phyloP scores from a whole-genome alignment of 2,888 invertebrate genomes.

The Nephrotoma flavescens region DNA sequence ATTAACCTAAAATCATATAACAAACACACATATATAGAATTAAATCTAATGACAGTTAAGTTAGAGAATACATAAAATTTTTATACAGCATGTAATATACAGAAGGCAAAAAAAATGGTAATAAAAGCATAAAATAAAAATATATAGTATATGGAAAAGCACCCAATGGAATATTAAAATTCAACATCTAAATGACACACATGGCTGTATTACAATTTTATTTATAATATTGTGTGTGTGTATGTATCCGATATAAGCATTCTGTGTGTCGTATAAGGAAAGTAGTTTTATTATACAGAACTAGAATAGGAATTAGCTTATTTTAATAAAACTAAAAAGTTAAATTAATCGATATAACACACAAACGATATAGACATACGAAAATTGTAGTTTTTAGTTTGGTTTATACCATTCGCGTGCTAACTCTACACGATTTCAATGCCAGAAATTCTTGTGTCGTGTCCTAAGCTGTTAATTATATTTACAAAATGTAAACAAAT shows the following conservation, averaged over 20 bases:
- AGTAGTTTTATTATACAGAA: neutral
- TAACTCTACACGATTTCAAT: neutral
- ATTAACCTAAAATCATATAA: neutral
- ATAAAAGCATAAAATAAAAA: neutral
- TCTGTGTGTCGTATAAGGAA: neutral
- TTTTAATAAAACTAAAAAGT: neutral
- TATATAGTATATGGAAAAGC: neutral
- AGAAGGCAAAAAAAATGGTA: neutral
- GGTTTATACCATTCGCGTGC: neutral
- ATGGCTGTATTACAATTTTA: neutral
- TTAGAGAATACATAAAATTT: neutral
- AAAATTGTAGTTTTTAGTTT: neutral
- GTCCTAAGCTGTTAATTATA: neutral
- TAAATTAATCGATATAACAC: neutral
- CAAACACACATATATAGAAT: neutral
- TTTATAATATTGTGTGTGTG: neutral
- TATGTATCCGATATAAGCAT: neutral
- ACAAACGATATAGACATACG: neutral
- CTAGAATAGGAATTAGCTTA: neutral
- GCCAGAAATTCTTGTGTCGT: neutral
- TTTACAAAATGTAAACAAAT: too few relatives aligned
- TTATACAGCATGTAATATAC: neutral
- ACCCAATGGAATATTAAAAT: neutral
- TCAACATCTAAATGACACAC: neutral
- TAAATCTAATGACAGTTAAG: neutral